Conservation (phyloP, 2,113 vertebrate species). For the Psammodynastes pulverulentus region DNA sequence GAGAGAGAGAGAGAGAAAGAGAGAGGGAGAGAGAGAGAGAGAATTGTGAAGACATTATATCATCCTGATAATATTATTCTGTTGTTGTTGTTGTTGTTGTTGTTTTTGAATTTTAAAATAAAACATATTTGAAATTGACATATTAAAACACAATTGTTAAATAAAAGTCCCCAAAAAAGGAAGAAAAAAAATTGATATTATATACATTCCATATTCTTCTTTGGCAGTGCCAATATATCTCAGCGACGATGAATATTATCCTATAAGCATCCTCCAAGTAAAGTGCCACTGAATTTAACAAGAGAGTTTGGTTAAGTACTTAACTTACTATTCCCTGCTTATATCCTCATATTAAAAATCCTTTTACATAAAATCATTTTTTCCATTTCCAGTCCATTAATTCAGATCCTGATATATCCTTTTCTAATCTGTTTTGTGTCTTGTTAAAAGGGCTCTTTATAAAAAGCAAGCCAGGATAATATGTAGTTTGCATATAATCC, state of each 20-base stretch:
- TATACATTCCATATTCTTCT: too few relatives aligned
- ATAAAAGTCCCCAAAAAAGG: too few relatives aligned
- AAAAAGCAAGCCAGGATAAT: not conserved
- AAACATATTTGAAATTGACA: too few relatives aligned
- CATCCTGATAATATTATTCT: not conserved
- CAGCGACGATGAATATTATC: conserved; percentile 1
- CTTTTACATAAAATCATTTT: not conserved
- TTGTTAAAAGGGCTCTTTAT: not conserved
- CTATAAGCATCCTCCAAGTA: not conserved
- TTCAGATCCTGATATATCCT: not conserved
- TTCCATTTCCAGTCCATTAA: not conserved
- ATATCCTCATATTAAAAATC: not conserved
- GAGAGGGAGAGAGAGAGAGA: not conserved
- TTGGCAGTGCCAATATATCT: too few relatives aligned
- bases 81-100: too few relatives aligned
- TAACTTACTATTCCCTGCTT: not conserved
- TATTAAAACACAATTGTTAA: too few relatives aligned
- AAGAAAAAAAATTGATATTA: too few relatives aligned
- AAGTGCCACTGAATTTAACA: not conserved
- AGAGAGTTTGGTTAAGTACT: not conserved
- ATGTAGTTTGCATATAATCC: not conserved
- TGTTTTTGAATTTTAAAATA: too few relatives aligned
- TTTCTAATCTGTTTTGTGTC: not conserved
- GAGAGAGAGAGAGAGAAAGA: not conserved
- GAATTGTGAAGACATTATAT: not conserved